These are phyloP conservation scores for Percina caprodes DNA, from an alignment of 2,113 vertebrate species.

Conservation along the genomic window DNA sequence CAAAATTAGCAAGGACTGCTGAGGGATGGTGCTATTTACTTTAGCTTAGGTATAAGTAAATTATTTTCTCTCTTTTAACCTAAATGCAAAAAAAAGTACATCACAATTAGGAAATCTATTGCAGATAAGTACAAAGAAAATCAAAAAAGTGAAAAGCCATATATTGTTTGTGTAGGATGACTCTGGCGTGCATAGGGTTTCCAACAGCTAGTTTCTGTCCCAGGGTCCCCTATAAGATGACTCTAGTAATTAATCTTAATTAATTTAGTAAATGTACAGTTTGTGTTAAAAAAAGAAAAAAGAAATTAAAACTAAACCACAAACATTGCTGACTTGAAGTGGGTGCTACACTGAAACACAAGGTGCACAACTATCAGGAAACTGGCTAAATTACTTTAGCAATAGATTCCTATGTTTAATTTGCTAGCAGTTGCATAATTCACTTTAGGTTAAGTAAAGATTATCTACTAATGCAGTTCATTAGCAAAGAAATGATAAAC, in stretches of 20 bases:
- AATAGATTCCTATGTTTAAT: neutral
- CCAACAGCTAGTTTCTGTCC: neutral
- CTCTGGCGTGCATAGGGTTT: neutral
- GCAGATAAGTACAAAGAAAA: neutral
- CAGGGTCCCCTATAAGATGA: neutral
- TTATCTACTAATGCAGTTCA: neutral
- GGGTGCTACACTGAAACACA: neutral
- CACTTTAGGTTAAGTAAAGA: neutral
- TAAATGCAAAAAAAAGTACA: neutral
- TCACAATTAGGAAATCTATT: neutral
- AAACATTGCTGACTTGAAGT: neutral
- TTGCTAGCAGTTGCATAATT: slow-evolving; percentile 3
- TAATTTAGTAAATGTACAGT: neutral
- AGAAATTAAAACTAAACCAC: neutral
- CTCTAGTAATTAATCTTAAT: neutral
- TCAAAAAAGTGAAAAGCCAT: neutral
- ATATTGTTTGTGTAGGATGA: neutral
- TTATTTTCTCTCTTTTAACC: neutral
- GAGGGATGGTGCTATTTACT: neutral
- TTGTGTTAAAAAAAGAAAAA: neutral
- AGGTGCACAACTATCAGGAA: neutral
- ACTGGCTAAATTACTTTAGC: no score
- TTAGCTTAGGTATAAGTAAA: neutral
- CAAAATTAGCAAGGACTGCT: neutral
- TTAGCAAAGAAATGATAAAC: neutral